phyloP scores from a whole-genome alignment of 2,888 invertebrate genomes.

The Cistogaster globosa region DNA sequence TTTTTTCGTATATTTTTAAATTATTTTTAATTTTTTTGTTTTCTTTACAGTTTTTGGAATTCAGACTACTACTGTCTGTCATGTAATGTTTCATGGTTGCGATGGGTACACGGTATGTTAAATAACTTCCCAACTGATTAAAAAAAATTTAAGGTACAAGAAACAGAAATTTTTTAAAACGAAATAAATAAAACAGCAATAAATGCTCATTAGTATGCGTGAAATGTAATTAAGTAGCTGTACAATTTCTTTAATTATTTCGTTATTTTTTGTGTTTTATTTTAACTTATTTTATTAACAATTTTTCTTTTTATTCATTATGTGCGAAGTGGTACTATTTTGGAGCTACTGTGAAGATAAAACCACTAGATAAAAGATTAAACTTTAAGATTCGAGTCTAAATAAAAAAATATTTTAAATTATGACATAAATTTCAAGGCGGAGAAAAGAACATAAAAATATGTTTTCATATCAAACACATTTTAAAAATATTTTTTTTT shows the following conservation, averaged over 20 bases:
- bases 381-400: slow-evolving; percentile 6
- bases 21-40: neutral
- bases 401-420: neutral
- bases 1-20: slow-evolving; percentile 5
- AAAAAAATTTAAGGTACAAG: slow-evolving; percentile 21
- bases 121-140: slow-evolving; percentile 53
- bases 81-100: slow-evolving; percentile 67
- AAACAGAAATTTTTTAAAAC: slow-evolving; percentile 33
- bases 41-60: neutral
- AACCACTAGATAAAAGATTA: slow-evolving; percentile 26
- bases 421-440: too few species aligned
- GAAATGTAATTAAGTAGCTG: slow-evolving; percentile 69
- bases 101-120: slow-evolving; percentile 38
- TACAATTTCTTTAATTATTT: slow-evolving; percentile 61
- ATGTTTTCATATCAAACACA: neutral
- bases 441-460: too few species aligned
- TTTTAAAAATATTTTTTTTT: too few species aligned
- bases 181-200: slow-evolving; percentile 7
- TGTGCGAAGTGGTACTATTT: slow-evolving; percentile 35
- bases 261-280: neutral
- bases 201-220: slow-evolving; percentile 70
- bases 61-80: slow-evolving; percentile 59
- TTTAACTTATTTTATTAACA: slow-evolving; percentile 6
- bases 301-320: too few species aligned
- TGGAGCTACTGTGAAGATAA: slow-evolving; percentile 67